These are phyloP conservation scores for Ichneumoninae sp. DNA, from an alignment of 2,888 invertebrate genomes.

Conservation along the genomic window DNA sequence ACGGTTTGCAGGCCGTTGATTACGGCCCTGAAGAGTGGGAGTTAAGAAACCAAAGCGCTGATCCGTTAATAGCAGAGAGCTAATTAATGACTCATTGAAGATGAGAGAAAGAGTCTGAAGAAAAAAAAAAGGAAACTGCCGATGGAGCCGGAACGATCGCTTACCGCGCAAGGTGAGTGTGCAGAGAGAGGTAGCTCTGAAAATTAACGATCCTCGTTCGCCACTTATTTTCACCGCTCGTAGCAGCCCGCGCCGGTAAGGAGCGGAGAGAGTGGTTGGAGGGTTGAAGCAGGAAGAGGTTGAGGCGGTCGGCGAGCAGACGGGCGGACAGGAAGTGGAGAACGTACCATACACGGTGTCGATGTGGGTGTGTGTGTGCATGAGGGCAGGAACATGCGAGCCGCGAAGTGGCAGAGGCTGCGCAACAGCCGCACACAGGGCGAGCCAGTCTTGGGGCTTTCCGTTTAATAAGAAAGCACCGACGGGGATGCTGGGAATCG, in stretches of 20 bases:
- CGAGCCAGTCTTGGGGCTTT: slow-evolving; percentile 51
- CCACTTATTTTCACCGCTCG: slow-evolving; percentile 58
- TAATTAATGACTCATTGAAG: slow-evolving; percentile 46
- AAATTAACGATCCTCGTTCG: slow-evolving; percentile 61
- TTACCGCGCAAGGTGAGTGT: slow-evolving; percentile 18
- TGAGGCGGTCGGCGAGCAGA: slow-evolving; percentile 35
- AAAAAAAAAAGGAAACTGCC: neutral
- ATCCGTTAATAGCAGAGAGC: slow-evolving; percentile 32
- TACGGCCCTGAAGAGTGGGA: neutral
- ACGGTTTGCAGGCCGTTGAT: neutral
- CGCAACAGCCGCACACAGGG: slow-evolving; percentile 23
- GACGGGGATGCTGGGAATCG: slow-evolving; percentile 64
- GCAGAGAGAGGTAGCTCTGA: slow-evolving; percentile 26
- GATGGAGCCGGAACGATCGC: slow-evolving; percentile 33
- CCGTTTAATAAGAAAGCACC: slow-evolving; percentile 67
- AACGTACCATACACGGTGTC: neutral
- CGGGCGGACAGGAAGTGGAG: slow-evolving; percentile 34
- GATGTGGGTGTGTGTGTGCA: neutral
- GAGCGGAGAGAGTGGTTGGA: slow-evolving; percentile 20
- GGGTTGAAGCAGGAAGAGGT: slow-evolving; percentile 43
- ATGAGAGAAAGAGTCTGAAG: neutral
- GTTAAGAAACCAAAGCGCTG: slow-evolving; percentile 2
- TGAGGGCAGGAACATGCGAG: slow-evolving; percentile 41
- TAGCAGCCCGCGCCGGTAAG: slow-evolving; percentile 32
- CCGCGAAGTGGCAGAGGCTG: slow-evolving; percentile 41